Evolutionary conservation across 2,113 vertebrate species (phyloP), one percentile per base, ranked within the genome.

Genomic region (Erinaceus europaeus): DNA sequence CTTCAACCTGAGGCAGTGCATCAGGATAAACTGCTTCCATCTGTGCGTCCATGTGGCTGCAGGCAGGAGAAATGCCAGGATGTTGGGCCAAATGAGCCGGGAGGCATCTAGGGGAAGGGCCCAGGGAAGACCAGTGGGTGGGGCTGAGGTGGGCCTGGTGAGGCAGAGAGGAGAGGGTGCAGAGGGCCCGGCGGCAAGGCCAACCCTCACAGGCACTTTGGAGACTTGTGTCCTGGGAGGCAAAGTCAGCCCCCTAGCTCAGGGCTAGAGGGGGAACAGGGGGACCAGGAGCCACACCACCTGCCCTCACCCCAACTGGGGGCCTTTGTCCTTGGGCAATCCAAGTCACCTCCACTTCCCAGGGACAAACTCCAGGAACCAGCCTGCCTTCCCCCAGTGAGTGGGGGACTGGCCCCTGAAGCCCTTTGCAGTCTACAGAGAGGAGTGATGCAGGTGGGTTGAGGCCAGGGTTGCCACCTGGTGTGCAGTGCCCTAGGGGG

Each of bases 161-260:
- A 91, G 86, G 89, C 71, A 44, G 1, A 36, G 38, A 29, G 69
- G 67, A 64, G 88, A 75, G 84, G 89, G 86, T 75, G 34, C 86
- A 83, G 89, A 88, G 86, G 88, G 86, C 90, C 93, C 20, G 2
- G 67, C 29, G 0, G 20, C 87, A 89, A 86, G 93, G 90, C 95
- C 90, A 65, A 67, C 92, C 95, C 92, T 93, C 91, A 50, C 95
- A 95, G 95, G 95, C 95, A 95, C 95, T 95, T 95, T 92, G 95
- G 95, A 93, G 90, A 94, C 92, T 67, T 74, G 95, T 95, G 95
- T 94, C 94, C 94, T 87, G 92, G 95, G 94, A 93, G 91, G 95
- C 91, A 94, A 91, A 86, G 80, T 81, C 38, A 3, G 82, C 84
- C 75, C 77, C 91, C 95, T 38, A 57, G 84, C 92, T 92, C 77